A percentile compares a stretch with the other conserved stretches of the same genome.
Conservation (phyloP, 2,113 vertebrate species). For the Himantopus leucocephalus region DNA sequence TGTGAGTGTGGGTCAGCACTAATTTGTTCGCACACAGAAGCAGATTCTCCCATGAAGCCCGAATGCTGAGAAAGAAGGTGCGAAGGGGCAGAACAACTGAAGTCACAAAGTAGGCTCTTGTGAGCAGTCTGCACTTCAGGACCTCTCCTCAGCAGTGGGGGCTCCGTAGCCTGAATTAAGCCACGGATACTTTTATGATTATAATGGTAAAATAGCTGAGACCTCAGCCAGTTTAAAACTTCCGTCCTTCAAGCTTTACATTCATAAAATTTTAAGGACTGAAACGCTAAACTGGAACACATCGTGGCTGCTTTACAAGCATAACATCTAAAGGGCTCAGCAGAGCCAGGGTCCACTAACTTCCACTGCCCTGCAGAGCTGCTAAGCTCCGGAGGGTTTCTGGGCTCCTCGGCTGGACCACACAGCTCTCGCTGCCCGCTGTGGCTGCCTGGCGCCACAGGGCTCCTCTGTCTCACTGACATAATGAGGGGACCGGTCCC, state of each 20-base stretch:
- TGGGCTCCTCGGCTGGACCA: not conserved
- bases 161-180: not conserved
- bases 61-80: not conserved
- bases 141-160: fast-evolving
- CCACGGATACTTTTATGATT: not conserved
- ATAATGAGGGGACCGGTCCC: fast-evolving
- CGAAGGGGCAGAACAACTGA: not conserved
- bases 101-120: not conserved
- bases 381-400: not conserved
- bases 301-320: not conserved
- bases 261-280: slow-evolving; percentile 4
- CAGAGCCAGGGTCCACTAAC: not conserved
- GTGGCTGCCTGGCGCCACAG: not conserved
- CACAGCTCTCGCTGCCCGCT: not conserved
- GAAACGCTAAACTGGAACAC: not conserved
- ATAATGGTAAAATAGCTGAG: not conserved
- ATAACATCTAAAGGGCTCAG: not conserved
- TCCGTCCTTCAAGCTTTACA: not conserved
- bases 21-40: not conserved
- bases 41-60: not conserved
- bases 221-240: not conserved
- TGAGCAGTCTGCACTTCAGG: not conserved
- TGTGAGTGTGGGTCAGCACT: not conserved
- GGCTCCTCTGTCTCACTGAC: not conserved
- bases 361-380: not conserved